These are phyloP conservation scores for Magallana ariakensis DNA, from an alignment of 1,140 invertebrate genomes.

Conservation along the genomic window DNA sequence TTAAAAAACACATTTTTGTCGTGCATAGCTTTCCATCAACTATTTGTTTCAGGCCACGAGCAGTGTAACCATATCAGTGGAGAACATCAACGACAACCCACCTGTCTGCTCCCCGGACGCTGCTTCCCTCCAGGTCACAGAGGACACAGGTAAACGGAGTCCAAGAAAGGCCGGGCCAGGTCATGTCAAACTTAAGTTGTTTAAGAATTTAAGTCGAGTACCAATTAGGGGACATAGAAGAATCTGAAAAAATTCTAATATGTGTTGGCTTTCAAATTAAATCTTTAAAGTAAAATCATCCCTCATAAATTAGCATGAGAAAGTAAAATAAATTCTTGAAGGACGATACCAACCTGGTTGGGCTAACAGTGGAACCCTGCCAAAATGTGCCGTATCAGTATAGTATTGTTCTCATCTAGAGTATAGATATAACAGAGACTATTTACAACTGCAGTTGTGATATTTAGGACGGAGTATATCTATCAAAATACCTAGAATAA, in stretches of 20 bases:
- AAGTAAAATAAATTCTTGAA: too few species aligned
- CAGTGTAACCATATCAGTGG: neutral
- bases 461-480: too few species aligned
- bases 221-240: neutral
- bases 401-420: too few species aligned
- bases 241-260: neutral
- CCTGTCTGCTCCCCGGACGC: neutral
- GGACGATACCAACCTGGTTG: too few species aligned
- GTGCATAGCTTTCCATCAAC: neutral
- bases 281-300: neutral
- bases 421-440: too few species aligned
- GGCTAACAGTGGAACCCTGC: too few species aligned
- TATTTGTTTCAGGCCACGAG: neutral
- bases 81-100: conserved; percentile 34
- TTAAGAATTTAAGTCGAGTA: neutral
- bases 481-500: too few species aligned
- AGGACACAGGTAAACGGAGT: conserved; percentile 18
- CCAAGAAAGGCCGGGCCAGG: neutral
- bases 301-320: neutral
- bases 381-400: too few species aligned
- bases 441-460: too few species aligned
- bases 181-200: neutral
- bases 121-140: neutral
- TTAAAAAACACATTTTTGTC: neutral
- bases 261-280: neutral